These are phyloP conservation scores for Hoplostethus atlanticus DNA, from an alignment of 2,797 vertebrate species.

Conservation along the genomic window DNA sequence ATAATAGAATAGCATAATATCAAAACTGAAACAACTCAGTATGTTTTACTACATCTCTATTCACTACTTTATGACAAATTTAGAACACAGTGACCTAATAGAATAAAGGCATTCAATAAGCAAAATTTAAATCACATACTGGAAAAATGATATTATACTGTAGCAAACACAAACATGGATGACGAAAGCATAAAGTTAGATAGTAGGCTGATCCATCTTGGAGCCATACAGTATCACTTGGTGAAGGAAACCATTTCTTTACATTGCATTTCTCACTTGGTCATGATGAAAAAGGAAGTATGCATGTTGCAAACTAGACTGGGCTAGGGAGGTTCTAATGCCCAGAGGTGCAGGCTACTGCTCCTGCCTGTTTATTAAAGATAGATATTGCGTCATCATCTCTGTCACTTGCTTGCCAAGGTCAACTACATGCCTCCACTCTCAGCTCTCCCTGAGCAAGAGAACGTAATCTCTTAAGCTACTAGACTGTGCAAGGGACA, in stretches of 20 bases:
- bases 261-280: background rate
- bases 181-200: background rate
- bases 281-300: background rate
- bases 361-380: constrained; percentile 60
- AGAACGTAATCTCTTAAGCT: constrained; percentile 56
- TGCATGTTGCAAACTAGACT: background rate
- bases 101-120: background rate
- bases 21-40: background rate
- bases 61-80: background rate
- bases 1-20: background rate
- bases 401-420: constrained; percentile 59
- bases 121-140: background rate
- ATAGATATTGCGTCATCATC: constrained; percentile 65
- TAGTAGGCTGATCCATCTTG: background rate
- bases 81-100: background rate
- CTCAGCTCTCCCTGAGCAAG: constrained; percentile 56
- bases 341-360: background rate
- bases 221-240: too few species aligned
- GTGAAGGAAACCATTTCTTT: background rate
- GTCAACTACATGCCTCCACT: constrained; percentile 60
- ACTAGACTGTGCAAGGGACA: constrained; percentile 47
- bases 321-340: constrained; percentile 18
- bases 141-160: background rate
- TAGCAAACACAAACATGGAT: background rate
- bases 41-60: background rate